Evolutionary conservation across 2,113 vertebrate genomes (phyloP).

Genomic region (Lycaon pictus): DNA sequence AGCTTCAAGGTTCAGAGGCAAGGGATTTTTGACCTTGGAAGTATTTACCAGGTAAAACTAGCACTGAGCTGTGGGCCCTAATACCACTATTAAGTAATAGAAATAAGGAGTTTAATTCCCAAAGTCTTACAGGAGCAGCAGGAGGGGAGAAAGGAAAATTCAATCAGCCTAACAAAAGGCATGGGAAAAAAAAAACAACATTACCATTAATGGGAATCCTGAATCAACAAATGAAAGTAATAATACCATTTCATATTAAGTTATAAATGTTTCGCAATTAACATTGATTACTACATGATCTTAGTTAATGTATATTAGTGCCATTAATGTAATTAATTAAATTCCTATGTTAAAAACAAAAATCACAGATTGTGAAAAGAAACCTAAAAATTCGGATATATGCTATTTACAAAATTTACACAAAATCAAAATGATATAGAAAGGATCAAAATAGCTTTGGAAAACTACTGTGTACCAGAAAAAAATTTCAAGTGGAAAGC

Average conservation of each 20-base stretch:
- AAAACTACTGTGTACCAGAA: neutral
- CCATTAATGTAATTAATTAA: neutral
- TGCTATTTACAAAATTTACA: neutral
- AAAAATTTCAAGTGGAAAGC: conserved; percentile 10
- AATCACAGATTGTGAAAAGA: neutral
- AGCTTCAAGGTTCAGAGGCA: neutral
- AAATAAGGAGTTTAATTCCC: neutral
- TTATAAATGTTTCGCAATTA: neutral
- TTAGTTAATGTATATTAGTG: neutral
- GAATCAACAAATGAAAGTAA: neutral
- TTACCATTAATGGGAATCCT: neutral
- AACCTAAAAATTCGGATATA: neutral
- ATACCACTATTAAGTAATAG: neutral
- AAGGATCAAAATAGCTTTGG: neutral
- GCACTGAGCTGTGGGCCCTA: neutral
- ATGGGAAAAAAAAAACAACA: neutral
- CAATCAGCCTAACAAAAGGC: neutral
- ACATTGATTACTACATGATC: neutral
- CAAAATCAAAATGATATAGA: conserved; percentile 3
- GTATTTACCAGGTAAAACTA: neutral
- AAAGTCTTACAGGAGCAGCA: neutral
- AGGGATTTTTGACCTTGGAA: neutral
- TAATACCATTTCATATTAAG: neutral
- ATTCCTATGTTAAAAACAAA: conserved; percentile 30
- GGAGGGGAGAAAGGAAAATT: neutral